Conservation (phyloP, 2,797 vertebrate genomes). For the Melanotaenia nigrans region DNA sequence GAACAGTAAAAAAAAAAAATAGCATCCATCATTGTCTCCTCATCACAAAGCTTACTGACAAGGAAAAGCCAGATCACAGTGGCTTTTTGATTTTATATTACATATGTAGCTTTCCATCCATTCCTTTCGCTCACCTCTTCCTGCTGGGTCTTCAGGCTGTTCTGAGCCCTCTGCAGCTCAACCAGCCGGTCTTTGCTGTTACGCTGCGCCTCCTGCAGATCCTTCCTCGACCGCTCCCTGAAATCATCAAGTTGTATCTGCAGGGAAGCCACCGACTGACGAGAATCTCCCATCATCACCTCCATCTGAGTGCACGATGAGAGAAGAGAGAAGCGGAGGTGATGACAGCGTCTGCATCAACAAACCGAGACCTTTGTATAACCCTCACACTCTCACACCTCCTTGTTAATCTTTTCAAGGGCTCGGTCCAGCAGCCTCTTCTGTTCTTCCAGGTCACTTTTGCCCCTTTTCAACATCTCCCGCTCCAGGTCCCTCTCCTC, state of each 20-base stretch:
- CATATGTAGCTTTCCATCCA: background rate
- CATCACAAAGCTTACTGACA: too few species aligned
- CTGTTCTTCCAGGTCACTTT: conserved; percentile 92
- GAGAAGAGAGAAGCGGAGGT: background rate
- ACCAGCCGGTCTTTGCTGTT: conserved; percentile 87
- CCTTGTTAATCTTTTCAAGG: conserved; percentile 90
- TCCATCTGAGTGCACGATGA: conserved; percentile 83
- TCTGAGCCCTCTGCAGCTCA: conserved; percentile 88
- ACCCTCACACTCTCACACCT: conserved; percentile 76
- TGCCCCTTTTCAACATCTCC: conserved; percentile 85
- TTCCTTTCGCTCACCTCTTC: conserved; percentile 86
- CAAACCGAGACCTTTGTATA: too few species aligned
- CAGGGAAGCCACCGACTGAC: conserved; percentile 83
- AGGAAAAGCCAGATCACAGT: background rate
- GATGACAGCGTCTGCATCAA: background rate
- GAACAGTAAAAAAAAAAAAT: too few species aligned
- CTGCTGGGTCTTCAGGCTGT: conserved; percentile 83
- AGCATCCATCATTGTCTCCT: too few species aligned
- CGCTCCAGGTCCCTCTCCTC: conserved; percentile 90
- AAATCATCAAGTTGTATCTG: conserved; percentile 91
- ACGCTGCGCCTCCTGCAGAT: conserved; percentile 89
- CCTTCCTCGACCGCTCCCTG: conserved; percentile 89
- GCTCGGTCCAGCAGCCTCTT: conserved; percentile 89
- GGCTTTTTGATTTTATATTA: background rate
- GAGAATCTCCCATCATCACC: conserved; percentile 86